These are phyloP conservation scores for Leptinotarsa haldemani DNA, from an alignment of 2,888 invertebrate genomes.

Conservation along the genomic window DNA sequence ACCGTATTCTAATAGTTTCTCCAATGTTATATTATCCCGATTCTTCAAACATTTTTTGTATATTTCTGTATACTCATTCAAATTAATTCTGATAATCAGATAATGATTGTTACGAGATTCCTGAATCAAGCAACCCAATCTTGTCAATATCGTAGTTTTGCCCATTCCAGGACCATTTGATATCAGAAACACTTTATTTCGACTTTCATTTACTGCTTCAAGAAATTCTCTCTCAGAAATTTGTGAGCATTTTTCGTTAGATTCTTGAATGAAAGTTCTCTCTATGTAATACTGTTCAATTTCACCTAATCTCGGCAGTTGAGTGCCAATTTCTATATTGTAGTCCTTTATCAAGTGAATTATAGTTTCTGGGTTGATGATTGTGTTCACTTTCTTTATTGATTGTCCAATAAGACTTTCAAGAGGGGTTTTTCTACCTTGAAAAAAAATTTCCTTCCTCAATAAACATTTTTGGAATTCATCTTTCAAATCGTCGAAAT, in stretches of 20 bases:
- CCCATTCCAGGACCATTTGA: slow-evolving; percentile 4
- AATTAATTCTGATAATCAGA: slow-evolving; percentile 7
- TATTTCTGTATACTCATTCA: slow-evolving; percentile 5
- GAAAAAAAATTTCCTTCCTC: too few species aligned
- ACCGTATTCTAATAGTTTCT: too few species aligned
- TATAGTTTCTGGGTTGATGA: slow-evolving; percentile 5
- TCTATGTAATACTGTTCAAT: not conserved
- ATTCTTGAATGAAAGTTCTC: not conserved
- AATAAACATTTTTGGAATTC: too few species aligned
- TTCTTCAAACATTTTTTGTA: too few species aligned
- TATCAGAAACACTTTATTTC: not conserved
- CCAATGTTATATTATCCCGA: too few species aligned
- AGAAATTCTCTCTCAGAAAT: too few species aligned
- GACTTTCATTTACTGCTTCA: too few species aligned
- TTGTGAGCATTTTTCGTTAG: too few species aligned
- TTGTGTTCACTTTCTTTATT: too few species aligned
- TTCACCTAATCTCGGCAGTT: not conserved
- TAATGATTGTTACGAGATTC: not conserved
- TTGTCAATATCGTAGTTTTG: not conserved
- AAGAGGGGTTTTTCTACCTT: too few species aligned
- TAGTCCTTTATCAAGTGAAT: slow-evolving; percentile 1
- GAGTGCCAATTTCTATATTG: not conserved
- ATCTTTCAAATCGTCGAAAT: too few species aligned
- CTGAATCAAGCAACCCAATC: not conserved
- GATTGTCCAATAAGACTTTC: too few species aligned